Percentiles rank a stretch among this genome's conserved stretches.
phyloP scores from a whole-genome alignment of 2,888 invertebrate species.

The Aphidoletes aphidimyza region DNA sequence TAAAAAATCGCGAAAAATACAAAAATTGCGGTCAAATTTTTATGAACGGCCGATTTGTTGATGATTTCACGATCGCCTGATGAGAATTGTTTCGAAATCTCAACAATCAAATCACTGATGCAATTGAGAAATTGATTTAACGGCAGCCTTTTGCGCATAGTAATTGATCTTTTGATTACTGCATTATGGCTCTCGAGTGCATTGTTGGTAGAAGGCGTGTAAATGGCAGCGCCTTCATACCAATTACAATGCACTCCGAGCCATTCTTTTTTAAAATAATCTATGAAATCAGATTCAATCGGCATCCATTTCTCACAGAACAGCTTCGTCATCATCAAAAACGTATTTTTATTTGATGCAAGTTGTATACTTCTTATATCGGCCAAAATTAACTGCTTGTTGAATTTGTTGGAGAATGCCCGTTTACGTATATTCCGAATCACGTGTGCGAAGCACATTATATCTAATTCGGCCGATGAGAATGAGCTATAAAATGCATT shows the following conservation, averaged over 20 bases:
- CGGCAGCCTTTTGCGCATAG: not conserved
- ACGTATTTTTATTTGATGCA: not conserved
- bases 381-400: not conserved
- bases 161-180: not conserved
- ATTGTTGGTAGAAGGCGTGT: not conserved
- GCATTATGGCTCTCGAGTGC: not conserved
- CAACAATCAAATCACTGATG: not conserved
- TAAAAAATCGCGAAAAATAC: no score
- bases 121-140: not conserved
- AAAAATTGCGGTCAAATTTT: no score
- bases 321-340: not conserved
- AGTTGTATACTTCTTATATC: not conserved
- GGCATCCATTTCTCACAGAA: not conserved
- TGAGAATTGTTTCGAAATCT: not conserved
- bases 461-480: not conserved
- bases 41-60: not conserved
- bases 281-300: not conserved
- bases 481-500: not conserved
- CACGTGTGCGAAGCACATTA: constrained; percentile 23
- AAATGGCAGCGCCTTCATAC: not conserved
- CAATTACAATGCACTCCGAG: not conserved
- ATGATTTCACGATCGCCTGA: not conserved
- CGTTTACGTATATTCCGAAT: not conserved
- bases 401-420: not conserved
- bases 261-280: constrained; percentile 9